Evolutionary conservation across 1,140 invertebrate species (phyloP), one percentile per base, ranked within the genome.

Genomic region (Penaeus indicus): DNA sequence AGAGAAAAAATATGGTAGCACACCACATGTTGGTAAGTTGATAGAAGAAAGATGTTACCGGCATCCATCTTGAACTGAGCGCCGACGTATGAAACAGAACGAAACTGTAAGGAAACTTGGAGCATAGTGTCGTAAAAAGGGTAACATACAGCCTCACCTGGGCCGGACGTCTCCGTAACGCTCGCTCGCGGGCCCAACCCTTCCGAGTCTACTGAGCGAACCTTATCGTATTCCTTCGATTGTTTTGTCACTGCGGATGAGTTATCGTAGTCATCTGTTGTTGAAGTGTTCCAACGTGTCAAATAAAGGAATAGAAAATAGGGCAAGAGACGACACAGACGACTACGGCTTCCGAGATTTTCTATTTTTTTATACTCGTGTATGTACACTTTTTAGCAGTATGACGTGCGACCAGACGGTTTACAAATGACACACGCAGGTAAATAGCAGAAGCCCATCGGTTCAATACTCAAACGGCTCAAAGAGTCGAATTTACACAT

Each of bases 101-200:
- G 87, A 88, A 88, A 84, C 81, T 42, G 87, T 88, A 22, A 79
- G 87, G 87, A 88, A 88, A 78, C 69, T 78, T 84, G 81, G 81
- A 60, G 61, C 79, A 84, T 27, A 84, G 72, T 67, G 87, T 88
- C 87, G 81, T 88, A 88, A 88, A 88, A 88, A 84, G 87, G 72
- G 87, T 88, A 88, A 88, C 69, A 63, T 84, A 88, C 80, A 84
- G 75, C 87, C 81, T 88, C 82, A 88, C 87, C 87, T 88, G 87
- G 72, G 87, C 81, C 87, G 81, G 80, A 88, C 87, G 81, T 84
- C 75, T 88, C 82, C 81, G 81, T 62, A 78, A 84, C 87, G 87
- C 87, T 88, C 87, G 87, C 87, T 88, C 87, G 63, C 69, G 42
- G 87, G 81, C 81, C 87, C 81, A 27, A n/a, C 11, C 82, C 64